Evolutionary conservation across 2,113 vertebrate genomes (phyloP).

Genomic region (Anhinga rufa): DNA sequence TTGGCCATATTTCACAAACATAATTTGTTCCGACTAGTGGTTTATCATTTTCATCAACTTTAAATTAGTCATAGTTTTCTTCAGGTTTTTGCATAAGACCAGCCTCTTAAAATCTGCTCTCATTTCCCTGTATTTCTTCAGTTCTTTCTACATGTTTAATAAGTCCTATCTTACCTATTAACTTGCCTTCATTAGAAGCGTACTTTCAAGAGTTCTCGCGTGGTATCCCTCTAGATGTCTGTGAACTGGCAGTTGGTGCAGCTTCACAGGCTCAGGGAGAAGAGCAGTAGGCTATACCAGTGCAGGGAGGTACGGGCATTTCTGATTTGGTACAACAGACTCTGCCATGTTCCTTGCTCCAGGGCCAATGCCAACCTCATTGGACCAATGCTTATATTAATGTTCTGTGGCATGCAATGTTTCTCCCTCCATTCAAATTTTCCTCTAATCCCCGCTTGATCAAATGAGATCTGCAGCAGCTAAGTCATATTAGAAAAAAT

Average conservation of each 20-base stretch:
- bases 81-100: not conserved
- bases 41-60: not conserved
- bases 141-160: not conserved
- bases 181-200: not conserved
- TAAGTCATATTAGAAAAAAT: slow-evolving; percentile 50
- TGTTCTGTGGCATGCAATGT: slow-evolving; percentile 5
- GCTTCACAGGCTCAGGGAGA: not conserved
- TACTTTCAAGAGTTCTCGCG: not conserved
- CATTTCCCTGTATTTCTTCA: not conserved
- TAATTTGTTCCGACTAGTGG: not conserved
- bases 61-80: not conserved
- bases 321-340: not conserved
- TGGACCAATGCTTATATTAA: not conserved
- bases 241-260: not conserved
- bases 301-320: not conserved
- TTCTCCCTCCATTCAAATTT: slow-evolving; percentile 27
- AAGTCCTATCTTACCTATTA: not conserved
- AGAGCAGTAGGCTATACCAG: not conserved
- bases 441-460: slow-evolving; percentile 15
- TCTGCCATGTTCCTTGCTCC: not conserved
- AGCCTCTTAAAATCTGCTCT: not conserved
- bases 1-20: not conserved
- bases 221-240: not conserved
- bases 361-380: slow-evolving; percentile 22
- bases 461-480: slow-evolving; percentile 43